Evolutionary conservation across 2,888 invertebrate species (phyloP).

Genomic region (Galerucella calmariensis): DNA sequence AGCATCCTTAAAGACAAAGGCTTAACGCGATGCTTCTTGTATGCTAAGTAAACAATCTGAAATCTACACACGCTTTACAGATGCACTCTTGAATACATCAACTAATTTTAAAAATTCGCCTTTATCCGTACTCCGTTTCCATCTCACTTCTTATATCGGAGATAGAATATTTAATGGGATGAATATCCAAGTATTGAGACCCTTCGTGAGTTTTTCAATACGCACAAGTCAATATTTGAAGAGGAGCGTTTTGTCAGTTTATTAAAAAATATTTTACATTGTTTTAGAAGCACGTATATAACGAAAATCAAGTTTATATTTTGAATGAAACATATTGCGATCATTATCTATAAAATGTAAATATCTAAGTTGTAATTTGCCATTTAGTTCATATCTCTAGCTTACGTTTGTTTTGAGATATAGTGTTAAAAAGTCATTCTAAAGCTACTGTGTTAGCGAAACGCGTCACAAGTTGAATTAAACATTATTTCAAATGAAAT

Average conservation of each 20-base stretch:
- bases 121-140: constrained; percentile 10
- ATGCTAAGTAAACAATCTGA: constrained; percentile 49
- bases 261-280: background rate
- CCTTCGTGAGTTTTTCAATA: background rate
- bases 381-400: too few relatives aligned
- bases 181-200: background rate
- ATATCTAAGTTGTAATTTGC: too few relatives aligned
- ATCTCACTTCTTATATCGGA: background rate
- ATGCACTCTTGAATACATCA: constrained; percentile 31
- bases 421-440: too few relatives aligned
- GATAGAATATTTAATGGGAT: constrained; percentile 7
- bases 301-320: too few relatives aligned
- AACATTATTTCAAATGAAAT: too few relatives aligned
- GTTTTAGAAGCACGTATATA: too few relatives aligned
- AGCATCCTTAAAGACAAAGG: constrained; percentile 43
- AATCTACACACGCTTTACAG: constrained; percentile 45
- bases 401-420: too few relatives aligned
- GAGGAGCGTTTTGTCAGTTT: background rate
- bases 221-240: background rate
- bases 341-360: too few relatives aligned
- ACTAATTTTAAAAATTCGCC: constrained; percentile 16
- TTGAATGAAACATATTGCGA: too few relatives aligned
- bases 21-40: constrained; percentile 48
- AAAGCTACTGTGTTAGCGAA: too few relatives aligned
- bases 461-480: too few relatives aligned